Base-by-base conservation (phyloP, 2,797 vertebrate species). In the Esox masquinongy region DNA sequence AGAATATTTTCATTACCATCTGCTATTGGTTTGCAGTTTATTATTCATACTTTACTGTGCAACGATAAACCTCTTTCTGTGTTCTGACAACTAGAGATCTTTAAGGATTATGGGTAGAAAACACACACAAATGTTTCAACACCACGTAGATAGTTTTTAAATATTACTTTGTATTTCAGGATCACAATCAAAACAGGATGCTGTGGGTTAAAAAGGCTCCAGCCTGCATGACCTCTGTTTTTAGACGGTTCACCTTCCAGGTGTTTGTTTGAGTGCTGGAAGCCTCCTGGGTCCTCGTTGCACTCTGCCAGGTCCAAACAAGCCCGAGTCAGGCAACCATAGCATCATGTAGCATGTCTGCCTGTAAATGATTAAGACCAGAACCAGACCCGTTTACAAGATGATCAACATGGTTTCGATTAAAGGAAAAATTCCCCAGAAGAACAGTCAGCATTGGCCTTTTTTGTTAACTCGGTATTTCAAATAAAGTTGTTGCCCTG, bases 251-350 rank as follows among this genome's bases (percentile, higher is more conserved):
- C 56, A 59, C 8, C 56, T 59, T 53, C 22, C 34, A 39, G 36
- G 66, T 68, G 31, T 39, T 68, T 64, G n/a, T 29, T 73, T 16
- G 72, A 59, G 36, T 73, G 56, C 36, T 61, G 22, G 43, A 66
- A 36, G 59, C n/a, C 59, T 36, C 68, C 53, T 4, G 4, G 15
- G 50, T 9, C 49, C 70, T 36, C 39, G 43, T 7, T 71, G 31
- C 74, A 43, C 70, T 77, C 84, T 79, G 87, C 66, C 66, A 79
- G 77, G 29, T 81, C 83, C 77, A 76, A 43, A 87, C 87, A 73
- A 75, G 36, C 26, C 56, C 49, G 66, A 80, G 74, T 84, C 83
- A 82, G 56, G 72, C 75, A 74, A 64, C 31, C 24, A 53, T 68
- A 49, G 15, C 74, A 69, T 82, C 70, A 68, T 43, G 19, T 76